phyloP scores from a whole-genome alignment of 2,113 vertebrate species.

The Ictidomys tridecemlineatus region DNA sequence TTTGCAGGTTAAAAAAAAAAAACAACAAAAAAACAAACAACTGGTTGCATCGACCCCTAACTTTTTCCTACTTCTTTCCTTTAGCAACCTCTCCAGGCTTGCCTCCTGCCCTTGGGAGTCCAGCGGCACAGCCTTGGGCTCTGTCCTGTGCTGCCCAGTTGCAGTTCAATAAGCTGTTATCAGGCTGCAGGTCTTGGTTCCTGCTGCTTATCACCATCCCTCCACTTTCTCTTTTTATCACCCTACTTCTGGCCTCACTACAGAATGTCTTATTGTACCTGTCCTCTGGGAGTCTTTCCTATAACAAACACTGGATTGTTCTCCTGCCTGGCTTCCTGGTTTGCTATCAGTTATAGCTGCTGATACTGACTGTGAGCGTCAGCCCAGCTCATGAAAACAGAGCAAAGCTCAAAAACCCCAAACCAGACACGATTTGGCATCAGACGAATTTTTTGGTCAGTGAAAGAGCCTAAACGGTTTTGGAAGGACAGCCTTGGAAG shows the following conservation, averaged over 20 bases:
- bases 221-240: constrained; percentile 59
- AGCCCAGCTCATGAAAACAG: neutral
- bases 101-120: constrained; percentile 11
- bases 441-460: constrained; percentile 6
- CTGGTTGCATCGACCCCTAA: neutral
- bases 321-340: constrained; percentile 58
- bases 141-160: neutral
- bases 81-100: neutral
- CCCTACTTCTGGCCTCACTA: constrained; percentile 45
- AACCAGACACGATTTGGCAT: neutral
- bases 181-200: constrained; percentile 41
- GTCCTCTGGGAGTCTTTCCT: constrained; percentile 46
- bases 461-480: constrained; percentile 18
- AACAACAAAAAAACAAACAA: too few relatives aligned
- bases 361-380: constrained; percentile 27
- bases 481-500: neutral
- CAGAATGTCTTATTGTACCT: constrained; percentile 75
- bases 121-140: neutral
- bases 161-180: constrained; percentile 10
- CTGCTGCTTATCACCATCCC: constrained; percentile 60
- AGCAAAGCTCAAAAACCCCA: too few relatives aligned
- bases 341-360: constrained; percentile 55
- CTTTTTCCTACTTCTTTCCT: neutral
- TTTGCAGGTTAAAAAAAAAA: neutral
- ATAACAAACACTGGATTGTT: constrained; percentile 73